Evolutionary conservation across 2,888 invertebrate species (phyloP), one percentile per base, ranked within the genome.

Genomic region (Brenthis daphne): DNA sequence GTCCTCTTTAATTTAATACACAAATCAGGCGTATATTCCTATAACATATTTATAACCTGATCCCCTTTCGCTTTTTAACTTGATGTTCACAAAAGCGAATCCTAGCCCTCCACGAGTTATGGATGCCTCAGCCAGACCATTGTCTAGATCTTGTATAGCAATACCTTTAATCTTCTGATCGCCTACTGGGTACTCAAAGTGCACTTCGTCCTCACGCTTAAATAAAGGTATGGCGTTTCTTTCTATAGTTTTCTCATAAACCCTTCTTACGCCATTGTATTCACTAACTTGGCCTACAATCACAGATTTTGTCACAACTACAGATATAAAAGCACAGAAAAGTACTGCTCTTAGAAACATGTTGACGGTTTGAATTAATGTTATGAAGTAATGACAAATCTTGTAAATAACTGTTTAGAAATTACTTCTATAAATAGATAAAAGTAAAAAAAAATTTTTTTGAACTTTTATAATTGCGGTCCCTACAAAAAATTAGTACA

Each of bases 161-260:
- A 92, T 88, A 0, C 92, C 92, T 73, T 91, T 92, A 3, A 92
- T 91, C 70, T 79, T 88, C 77, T 86, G 80, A 37, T 86, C 85
- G 64, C 80, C 83, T 13, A 76, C 55, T 24, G 84, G 82, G 65
- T 88, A 86, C 61, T 88, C 85, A 50, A 87, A 89, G 6, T 72
- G 73, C 0, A 89, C 71, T n/a, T 83, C 85, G 24, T 89, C 79
- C 16, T 85, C 86, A 1, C 89, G 72, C 43, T 88, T 88, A 0
- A 90, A 29, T 0, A 90, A 67, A 0, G 87, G 89, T n/a, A 91
- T 81, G 0, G 77, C 73, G 1, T 74, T 69, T 0, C 82, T 68
- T 50, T 86, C 84, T 0, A 86, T 73, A 0, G 66, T 73, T 33
- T 83, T 83, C 8, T 89, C 86, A 57, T 81, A 86, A 0, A 90